These are phyloP conservation scores for Antedon bifida DNA, from an alignment of 35 echinoderm and acorn worm species.

Conservation along the genomic window DNA sequence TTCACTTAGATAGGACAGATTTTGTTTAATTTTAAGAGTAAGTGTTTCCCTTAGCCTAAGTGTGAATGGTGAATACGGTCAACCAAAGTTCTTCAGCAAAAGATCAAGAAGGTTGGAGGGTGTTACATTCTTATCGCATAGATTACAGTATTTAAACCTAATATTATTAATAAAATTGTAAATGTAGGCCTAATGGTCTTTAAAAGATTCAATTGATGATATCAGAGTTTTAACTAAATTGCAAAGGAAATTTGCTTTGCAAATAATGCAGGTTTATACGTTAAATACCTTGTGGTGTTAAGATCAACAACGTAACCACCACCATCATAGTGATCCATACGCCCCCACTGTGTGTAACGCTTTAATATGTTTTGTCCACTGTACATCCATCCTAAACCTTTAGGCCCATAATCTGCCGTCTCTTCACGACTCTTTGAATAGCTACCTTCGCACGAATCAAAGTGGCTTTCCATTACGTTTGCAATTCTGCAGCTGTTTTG, in stretches of 20 bases:
- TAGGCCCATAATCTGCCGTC: conserved; percentile 36
- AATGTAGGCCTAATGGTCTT: too few species aligned
- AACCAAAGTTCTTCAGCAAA: too few species aligned
- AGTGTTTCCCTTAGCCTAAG: too few species aligned
- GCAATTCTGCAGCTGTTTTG: conserved; percentile 32
- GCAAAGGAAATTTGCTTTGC: too few species aligned
- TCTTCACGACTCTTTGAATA: neutral
- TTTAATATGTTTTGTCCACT: conserved; percentile 14
- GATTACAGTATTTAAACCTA: too few species aligned
- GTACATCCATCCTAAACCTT: conserved; percentile 31
- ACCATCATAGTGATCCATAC: conserved; percentile 53
- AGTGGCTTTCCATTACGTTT: neutral
- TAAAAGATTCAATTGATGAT: too few species aligned
- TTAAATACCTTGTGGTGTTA: conserved; percentile 57
- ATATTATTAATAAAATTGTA: too few species aligned
- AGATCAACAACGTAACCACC: conserved; percentile 62
- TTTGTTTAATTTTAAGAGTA: too few species aligned
- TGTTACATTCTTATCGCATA: too few species aligned
- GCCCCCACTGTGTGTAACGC: conserved; percentile 64
- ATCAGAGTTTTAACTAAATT: neutral
- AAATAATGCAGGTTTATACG: neutral
- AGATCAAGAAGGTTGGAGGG: too few species aligned
- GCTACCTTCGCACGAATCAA: conserved; percentile 33
- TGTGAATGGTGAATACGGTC: too few species aligned
- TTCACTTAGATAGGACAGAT: too few species aligned